Percentiles rank a stretch among this genome's conserved stretches.
Conservation (phyloP, 2,797 vertebrate species). For the Enteromius argenteus region DNA sequence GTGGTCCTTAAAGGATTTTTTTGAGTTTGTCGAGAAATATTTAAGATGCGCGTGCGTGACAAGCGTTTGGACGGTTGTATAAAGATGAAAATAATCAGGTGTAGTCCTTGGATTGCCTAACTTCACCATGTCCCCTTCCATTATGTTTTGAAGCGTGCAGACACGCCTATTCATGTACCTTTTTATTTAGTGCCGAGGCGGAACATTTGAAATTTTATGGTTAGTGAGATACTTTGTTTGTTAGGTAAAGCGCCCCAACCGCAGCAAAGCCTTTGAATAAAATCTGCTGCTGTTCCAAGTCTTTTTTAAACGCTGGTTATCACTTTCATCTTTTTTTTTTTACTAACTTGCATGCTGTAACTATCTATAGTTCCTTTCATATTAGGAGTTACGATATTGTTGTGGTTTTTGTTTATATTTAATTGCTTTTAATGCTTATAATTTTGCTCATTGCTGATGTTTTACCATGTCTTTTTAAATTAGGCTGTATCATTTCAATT, state of each 20-base stretch:
- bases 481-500: neutral
- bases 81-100: constrained; percentile 49
- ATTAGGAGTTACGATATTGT: neutral
- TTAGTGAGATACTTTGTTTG: constrained; percentile 59
- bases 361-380: neutral
- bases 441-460: neutral
- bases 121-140: constrained; percentile 55
- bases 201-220: constrained; percentile 66
- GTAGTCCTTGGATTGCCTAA: constrained; percentile 50
- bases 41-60: constrained; percentile 38
- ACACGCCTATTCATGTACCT: constrained; percentile 64
- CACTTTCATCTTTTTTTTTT: neutral
- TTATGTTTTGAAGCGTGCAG: constrained; percentile 56
- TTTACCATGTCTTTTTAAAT: neutral
- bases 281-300: neutral
- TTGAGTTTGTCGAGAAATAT: neutral
- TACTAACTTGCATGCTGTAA: neutral
- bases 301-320: neutral
- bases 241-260: constrained; percentile 45
- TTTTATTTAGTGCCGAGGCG: constrained; percentile 62
- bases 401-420: neutral
- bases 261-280: constrained; percentile 49
- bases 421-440: neutral
- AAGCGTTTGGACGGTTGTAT: constrained; percentile 23
- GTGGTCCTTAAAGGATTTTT: constrained; percentile 28